These are phyloP conservation scores for Chrysopilus asiliformis DNA, from an alignment of 2,888 invertebrate genomes.

Conservation along the genomic window DNA sequence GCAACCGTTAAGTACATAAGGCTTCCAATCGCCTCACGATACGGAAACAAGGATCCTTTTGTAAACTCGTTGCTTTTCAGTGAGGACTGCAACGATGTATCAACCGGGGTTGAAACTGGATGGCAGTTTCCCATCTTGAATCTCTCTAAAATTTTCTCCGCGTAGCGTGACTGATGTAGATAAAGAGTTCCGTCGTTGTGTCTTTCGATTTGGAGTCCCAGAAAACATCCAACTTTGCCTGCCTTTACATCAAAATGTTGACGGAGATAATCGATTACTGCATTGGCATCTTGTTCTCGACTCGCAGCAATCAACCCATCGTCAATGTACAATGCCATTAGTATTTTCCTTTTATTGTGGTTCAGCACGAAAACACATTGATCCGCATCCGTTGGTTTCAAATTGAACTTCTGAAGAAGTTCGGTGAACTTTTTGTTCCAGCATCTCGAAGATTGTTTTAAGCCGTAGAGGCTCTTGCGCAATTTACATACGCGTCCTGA, in stretches of 20 bases:
- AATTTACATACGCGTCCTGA: slow-evolving; percentile 14
- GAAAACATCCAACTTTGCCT: slow-evolving; percentile 27
- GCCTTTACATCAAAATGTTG: neutral
- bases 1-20: slow-evolving; percentile 11
- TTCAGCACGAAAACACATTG: slow-evolving; percentile 18
- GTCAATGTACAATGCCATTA: slow-evolving; percentile 21
- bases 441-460: slow-evolving; percentile 18
- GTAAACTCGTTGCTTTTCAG: neutral
- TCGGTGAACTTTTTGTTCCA: slow-evolving; percentile 18
- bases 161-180: slow-evolving; percentile 9
- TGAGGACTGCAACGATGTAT: too few species aligned
- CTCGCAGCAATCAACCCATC: too few species aligned
- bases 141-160: slow-evolving; percentile 6
- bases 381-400: slow-evolving; percentile 18
- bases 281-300: too few species aligned
- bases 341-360: slow-evolving; percentile 10
- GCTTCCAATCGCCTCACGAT: slow-evolving; percentile 11
- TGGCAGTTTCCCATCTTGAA: slow-evolving; percentile 9
- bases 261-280: too few species aligned
- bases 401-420: slow-evolving; percentile 16
- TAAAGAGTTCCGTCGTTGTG: slow-evolving; percentile 5
- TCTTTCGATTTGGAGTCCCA: slow-evolving; percentile 11
- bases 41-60: slow-evolving; percentile 5
- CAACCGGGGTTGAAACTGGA: slow-evolving; percentile 8
- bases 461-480: slow-evolving; percentile 17